Base-by-base conservation (phyloP, 1,140 invertebrate species). In the Drosophila burlai region DNA sequence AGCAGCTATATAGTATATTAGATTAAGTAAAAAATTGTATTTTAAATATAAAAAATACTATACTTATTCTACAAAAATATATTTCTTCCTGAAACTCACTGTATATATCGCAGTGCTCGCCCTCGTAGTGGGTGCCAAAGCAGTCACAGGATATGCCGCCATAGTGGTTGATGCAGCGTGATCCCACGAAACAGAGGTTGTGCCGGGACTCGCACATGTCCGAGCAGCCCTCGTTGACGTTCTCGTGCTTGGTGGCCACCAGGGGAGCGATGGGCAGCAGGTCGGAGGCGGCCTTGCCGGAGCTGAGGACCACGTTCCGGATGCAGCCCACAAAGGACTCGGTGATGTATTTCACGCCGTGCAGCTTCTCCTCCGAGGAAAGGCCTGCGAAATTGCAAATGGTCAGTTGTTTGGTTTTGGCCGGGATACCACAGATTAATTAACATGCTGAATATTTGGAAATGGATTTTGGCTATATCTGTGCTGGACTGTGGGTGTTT, bases 321-420 rank as follows among this genome's bases (percentile, higher is more conserved):
- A 98, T 97, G 91, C 97, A 98, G 4, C 97, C 97, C 46, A 98
- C 97, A 92, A 98, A 98, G 13, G 97, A 97, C 93, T 97, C 97
- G 73, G 97, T 97, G 42, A 97, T 97, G 83, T 98, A 98, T 93
- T 97, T 97, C 1, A 98, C 97, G 60, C 97, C 97, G 84, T 97
- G 97, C 18, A 97, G 93, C 92, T 96, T 95, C 92, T 97, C 97
- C 92, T 97, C 96, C 2, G 96, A 97, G 84, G 97, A 97, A 66
- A 98, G 93, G 79, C 97, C 97, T 97, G 80, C 36, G 38, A 54
- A 58, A 71, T 82, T 76, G 43, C 38, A 57, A 57, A 16, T 45
- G 31, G 52, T 71, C 60, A 58, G 45, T 59, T 57, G 36, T 31
- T 75, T 55, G 49, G 47, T 75, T 68, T 61, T 46, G 62, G 40